Base-by-base conservation (phyloP, 2,797 vertebrate genomes). In the Alfaro cultratus region DNA sequence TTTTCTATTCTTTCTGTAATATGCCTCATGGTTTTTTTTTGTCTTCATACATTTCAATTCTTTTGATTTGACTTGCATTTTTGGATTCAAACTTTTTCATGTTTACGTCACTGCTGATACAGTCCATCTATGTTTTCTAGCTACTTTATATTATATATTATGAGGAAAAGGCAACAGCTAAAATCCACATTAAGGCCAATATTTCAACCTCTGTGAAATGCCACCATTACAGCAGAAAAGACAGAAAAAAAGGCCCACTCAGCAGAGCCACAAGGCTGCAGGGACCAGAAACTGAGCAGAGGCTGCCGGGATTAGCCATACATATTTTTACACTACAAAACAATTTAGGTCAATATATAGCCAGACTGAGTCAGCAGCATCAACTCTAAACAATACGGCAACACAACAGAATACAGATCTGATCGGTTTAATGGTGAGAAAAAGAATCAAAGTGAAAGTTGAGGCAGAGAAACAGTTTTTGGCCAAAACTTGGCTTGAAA, bases 241-340 rank as follows among this genome's bases (percentile, higher is more conserved):
- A 8, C 5, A 26, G 36, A 68, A 16, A 62, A 92, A 87, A 88
- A 15, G 62, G 83, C 81, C 41, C 74, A 91, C 85, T 95, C 94
- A 95, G 93, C 94, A 95, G 72, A 90, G 84, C 82, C 46, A 13
- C 74, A n/a, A 60, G 79, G 86, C 89, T 87, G 85, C 86, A 70
- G 90, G 81, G 83, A 89, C 29, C 81, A 85, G 79, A 82, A 85
- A 81, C 73, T 85, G 82, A 92, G 80, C 76, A n/a, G 2, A 45
- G 70, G 83, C 86, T 79, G 81, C 75, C 82, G 83, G 83, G 83
- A 93, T 91, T 90, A 90, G 86, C 84, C 83, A 77, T 84, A 91
- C 87, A 87, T 89, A 89, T 92, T 94, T 93, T 90, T 87, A 91
- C 73, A 84, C 80, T 43, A 57, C 78, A 87, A 88, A 89, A 91